phyloP scores from a whole-genome alignment of 2,113 vertebrate genomes.

The Polyodon spathula region DNA sequence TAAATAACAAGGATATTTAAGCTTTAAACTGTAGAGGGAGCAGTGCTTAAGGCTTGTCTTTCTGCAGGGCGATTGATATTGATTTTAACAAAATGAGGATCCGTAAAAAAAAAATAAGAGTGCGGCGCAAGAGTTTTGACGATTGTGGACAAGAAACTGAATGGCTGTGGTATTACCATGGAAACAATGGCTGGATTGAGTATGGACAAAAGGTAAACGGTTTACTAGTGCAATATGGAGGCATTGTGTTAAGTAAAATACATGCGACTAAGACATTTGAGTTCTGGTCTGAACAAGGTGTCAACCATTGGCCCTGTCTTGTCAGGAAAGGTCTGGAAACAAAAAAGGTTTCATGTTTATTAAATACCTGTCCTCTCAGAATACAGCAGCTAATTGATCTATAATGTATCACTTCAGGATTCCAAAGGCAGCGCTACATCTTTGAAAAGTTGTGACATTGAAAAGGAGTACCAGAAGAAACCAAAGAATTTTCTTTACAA shows the following conservation, averaged over 20 bases:
- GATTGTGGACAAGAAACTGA: neutral
- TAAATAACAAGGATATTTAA: too few relatives aligned
- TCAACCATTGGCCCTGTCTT: too few relatives aligned
- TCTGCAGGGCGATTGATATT: conserved; percentile 39
- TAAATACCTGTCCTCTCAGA: neutral
- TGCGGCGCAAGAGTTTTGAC: conserved; percentile 41
- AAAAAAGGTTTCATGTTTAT: neutral
- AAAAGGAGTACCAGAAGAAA: conserved; percentile 35
- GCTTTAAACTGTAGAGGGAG: too few relatives aligned
- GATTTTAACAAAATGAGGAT: conserved; percentile 43
- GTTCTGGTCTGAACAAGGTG: too few relatives aligned
- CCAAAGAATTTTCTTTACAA: conserved; percentile 9
- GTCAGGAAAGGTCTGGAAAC: too few relatives aligned
- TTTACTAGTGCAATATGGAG: neutral
- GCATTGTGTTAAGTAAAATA: neutral
- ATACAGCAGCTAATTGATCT: neutral
- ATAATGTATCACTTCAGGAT: conserved; percentile 22
- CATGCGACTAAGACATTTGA: too few relatives aligned
- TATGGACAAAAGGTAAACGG: conserved; percentile 42
- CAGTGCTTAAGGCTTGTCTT: neutral
- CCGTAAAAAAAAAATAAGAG: conserved; percentile 30
- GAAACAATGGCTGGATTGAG: conserved; percentile 26
- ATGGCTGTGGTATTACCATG: conserved; percentile 49
- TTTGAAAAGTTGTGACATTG: conserved; percentile 31
- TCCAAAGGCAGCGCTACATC: conserved; percentile 19